Percentiles rank a stretch among this genome's conserved stretches.
These are phyloP conservation scores for Dendrophyllia cribrosa DNA, from an alignment of 64 coral and sea anemone species.

Conservation along the genomic window DNA sequence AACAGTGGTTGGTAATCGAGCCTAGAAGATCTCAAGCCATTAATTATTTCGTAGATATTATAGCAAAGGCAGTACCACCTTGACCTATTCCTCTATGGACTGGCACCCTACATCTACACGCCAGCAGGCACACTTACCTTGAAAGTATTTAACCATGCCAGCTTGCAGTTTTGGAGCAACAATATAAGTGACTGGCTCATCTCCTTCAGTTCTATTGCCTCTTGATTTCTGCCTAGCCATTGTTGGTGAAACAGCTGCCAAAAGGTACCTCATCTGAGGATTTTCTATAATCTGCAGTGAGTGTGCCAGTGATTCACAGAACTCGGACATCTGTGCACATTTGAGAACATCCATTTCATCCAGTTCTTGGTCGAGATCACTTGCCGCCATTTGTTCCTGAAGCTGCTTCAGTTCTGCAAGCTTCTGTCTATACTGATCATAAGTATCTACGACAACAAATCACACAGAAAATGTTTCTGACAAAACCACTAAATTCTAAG, in stretches of 20 bases:
- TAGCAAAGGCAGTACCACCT: not conserved
- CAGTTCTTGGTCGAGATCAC: conserved; percentile 93
- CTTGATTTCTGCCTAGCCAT: conserved; percentile 28
- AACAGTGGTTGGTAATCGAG: too few relatives aligned
- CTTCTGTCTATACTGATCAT: conserved; percentile 85
- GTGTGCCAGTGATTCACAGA: conserved; percentile 78
- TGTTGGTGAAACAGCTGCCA: conserved; percentile 80
- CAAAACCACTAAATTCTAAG: too few relatives aligned
- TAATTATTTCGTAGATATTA: too few relatives aligned
- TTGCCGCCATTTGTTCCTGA: conserved; percentile 83
- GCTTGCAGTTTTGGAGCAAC: conserved; percentile 83
- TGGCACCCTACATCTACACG: not conserved
- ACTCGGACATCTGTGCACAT: conserved; percentile 90
- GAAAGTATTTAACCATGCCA: conserved; percentile 73
- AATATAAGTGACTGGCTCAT: conserved; percentile 71
- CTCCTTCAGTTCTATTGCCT: conserved; percentile 53
- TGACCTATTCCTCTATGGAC: not conserved
- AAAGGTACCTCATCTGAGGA: conserved; percentile 95
- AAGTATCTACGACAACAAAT: conserved; percentile 62
- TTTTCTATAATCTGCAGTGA: conserved; percentile 97
- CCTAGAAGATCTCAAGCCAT: too few relatives aligned
- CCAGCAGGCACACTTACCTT: conserved; percentile 56
- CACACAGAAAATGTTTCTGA: not conserved
- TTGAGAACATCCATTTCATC: conserved; percentile 88
- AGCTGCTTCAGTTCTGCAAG: conserved; percentile 81